These are phyloP conservation scores for Hydropsyche tenuis DNA, from an alignment of 1,140 invertebrate species.

Conservation along the genomic window DNA sequence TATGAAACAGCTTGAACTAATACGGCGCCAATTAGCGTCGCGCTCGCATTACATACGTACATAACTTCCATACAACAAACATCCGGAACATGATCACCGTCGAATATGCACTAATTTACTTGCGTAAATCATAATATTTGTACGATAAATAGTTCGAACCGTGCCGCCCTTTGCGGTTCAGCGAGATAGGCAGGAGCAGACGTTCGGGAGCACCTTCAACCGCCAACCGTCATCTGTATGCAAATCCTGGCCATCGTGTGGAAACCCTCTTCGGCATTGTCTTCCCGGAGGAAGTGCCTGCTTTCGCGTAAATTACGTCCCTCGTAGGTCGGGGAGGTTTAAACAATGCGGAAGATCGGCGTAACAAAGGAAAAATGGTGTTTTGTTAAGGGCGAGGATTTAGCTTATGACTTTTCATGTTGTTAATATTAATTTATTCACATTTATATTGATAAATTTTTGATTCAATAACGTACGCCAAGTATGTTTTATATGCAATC, in stretches of 20 bases:
- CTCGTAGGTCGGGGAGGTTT: background rate
- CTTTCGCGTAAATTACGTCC: constrained; percentile 29
- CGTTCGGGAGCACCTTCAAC: constrained; percentile 30
- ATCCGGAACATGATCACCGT: background rate
- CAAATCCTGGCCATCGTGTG: constrained; percentile 19
- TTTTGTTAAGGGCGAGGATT: too few relatives aligned
- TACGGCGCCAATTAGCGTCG: background rate
- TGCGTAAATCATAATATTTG: background rate
- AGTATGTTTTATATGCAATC: too few relatives aligned
- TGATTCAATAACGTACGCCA: too few relatives aligned
- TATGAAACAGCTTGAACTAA: too few relatives aligned
- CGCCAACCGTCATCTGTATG: constrained; percentile 33
- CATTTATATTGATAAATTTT: too few relatives aligned
- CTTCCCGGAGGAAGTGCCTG: constrained; percentile 26
- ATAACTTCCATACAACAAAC: background rate
- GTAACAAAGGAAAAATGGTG: background rate
- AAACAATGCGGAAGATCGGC: constrained; percentile 12
- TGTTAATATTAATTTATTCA: too few relatives aligned
- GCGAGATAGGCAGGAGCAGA: background rate
- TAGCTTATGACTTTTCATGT: too few relatives aligned
- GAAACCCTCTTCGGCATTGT: constrained; percentile 21
- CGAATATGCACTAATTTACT: background rate
- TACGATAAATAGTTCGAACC: too few relatives aligned
- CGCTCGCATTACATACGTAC: background rate
- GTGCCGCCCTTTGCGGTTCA: background rate